Percentiles rank a stretch among this genome's conserved stretches.
phyloP scores from a whole-genome alignment of 2,113 vertebrate species.

The Barbus barbus region DNA sequence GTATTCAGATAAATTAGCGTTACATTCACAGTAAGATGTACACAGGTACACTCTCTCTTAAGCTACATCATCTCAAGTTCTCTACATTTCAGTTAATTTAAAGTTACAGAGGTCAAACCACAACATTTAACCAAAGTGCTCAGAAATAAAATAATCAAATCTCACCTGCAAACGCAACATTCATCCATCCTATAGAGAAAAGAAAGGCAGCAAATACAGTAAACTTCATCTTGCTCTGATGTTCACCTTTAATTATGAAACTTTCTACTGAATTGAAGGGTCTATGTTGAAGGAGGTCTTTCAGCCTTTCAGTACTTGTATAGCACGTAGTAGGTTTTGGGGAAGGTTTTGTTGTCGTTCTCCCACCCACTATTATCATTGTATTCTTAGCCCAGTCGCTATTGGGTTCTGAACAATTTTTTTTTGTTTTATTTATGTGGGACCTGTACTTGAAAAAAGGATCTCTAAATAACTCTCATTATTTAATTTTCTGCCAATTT shows the following conservation, averaged over 20 bases:
- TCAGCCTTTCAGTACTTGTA: not conserved
- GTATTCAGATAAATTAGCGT: not conserved
- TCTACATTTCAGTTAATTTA: too few relatives aligned
- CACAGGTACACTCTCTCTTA: not conserved
- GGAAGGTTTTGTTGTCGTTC: too few relatives aligned
- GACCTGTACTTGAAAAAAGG: slow-evolving; percentile 46
- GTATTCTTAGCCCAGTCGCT: not conserved
- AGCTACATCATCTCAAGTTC: not conserved
- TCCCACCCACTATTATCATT: too few relatives aligned
- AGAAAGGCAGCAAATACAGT: not conserved
- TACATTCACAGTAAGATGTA: not conserved
- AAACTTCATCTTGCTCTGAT: not conserved
- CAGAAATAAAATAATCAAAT: not conserved
- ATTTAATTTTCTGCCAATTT: not conserved
- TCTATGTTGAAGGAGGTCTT: not conserved
- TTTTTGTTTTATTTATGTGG: rapidly evolving
- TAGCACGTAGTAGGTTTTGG: too few relatives aligned
- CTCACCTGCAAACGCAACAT: not conserved
- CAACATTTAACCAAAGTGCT: not conserved
- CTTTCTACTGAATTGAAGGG: not conserved
- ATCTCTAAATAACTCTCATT: not conserved
- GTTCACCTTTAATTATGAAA: not conserved
- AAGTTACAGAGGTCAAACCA: not conserved
- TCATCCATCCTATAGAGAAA: not conserved
- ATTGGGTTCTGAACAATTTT: slow-evolving; percentile 45